These are phyloP conservation scores for Hafferia zeledoni DNA, from an alignment of 2,797 vertebrate species.

Conservation along the genomic window DNA sequence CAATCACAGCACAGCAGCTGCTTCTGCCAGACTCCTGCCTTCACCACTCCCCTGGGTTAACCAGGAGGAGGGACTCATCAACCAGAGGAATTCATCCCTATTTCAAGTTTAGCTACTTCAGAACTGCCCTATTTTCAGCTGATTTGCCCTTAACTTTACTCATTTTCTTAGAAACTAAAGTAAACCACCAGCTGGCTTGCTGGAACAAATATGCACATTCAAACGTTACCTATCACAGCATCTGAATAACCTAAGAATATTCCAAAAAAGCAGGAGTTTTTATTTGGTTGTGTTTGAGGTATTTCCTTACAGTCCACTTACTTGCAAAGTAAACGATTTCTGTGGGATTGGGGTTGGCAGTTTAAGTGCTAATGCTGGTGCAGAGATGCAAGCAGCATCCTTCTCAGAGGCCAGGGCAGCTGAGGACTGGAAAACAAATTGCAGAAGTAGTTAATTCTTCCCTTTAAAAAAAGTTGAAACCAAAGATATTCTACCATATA, in stretches of 20 bases:
- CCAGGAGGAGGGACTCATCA: neutral
- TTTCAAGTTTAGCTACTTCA: neutral
- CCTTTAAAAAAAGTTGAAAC: neutral
- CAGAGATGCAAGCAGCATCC: conserved; percentile 81
- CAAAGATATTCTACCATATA: neutral
- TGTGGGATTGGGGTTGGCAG: conserved; percentile 88
- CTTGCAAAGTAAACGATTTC: conserved; percentile 93
- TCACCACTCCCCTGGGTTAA: neutral
- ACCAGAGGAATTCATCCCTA: neutral
- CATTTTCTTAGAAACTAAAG: neutral
- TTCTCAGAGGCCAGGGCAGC: conserved; percentile 82
- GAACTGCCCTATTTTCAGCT: neutral
- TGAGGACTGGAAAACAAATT: conserved; percentile 71
- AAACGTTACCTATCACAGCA: neutral
- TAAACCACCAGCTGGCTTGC: neutral
- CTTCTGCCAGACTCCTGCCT: neutral
- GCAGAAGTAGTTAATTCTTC: neutral
- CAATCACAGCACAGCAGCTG: neutral
- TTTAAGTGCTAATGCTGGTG: conserved; percentile 82
- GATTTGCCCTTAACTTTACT: neutral
- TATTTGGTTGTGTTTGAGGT: neutral
- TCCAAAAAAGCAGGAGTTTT: neutral
- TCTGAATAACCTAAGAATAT: neutral
- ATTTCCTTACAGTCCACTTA: conserved; percentile 57
- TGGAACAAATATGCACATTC: neutral